phyloP scores from a whole-genome alignment of 2,113 vertebrate species.

The Campylomormyrus numenius region DNA sequence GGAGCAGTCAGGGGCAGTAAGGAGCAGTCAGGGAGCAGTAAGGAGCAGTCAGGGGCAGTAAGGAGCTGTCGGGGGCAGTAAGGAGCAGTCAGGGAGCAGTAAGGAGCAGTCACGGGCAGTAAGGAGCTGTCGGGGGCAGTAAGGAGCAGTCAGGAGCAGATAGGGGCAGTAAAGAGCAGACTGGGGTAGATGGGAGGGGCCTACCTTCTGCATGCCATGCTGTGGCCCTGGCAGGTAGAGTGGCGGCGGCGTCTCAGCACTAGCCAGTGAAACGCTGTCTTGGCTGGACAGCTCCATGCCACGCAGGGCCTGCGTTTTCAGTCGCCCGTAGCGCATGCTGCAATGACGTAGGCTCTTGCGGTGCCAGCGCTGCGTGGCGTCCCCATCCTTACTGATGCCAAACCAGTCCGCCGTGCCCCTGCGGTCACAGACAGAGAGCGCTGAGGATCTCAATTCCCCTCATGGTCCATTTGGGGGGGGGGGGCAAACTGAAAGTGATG shows the following conservation, averaged over 20 bases:
- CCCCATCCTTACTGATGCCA: slow-evolving; percentile 89
- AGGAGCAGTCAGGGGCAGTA: neutral
- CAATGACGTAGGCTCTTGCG: slow-evolving; percentile 95
- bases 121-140: neutral
- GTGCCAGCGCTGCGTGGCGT: slow-evolving; percentile 94
- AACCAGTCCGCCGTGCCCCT: slow-evolving; percentile 99
- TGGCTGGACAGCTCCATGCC: slow-evolving; percentile 95
- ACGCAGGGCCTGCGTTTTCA: slow-evolving; percentile 90
- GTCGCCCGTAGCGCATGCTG: slow-evolving; percentile 90
- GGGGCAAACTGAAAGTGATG: neutral
- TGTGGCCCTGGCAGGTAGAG: slow-evolving; percentile 85
- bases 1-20: neutral
- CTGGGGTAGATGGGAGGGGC: neutral
- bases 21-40: neutral
- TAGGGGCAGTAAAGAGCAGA: neutral
- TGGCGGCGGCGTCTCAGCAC: slow-evolving; percentile 89
- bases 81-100: neutral
- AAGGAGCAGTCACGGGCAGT: too few species aligned
- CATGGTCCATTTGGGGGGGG: neutral
- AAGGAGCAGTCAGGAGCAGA: neutral
- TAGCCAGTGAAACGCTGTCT: slow-evolving; percentile 91
- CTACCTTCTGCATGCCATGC: slow-evolving; percentile 92
- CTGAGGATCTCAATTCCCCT: neutral
- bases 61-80: neutral
- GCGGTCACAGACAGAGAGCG: slow-evolving; percentile 27